A percentile compares a stretch with the other conserved stretches of the same genome.
phyloP scores from a whole-genome alignment of 2,113 vertebrate genomes.

The Aegithalos caudatus region DNA sequence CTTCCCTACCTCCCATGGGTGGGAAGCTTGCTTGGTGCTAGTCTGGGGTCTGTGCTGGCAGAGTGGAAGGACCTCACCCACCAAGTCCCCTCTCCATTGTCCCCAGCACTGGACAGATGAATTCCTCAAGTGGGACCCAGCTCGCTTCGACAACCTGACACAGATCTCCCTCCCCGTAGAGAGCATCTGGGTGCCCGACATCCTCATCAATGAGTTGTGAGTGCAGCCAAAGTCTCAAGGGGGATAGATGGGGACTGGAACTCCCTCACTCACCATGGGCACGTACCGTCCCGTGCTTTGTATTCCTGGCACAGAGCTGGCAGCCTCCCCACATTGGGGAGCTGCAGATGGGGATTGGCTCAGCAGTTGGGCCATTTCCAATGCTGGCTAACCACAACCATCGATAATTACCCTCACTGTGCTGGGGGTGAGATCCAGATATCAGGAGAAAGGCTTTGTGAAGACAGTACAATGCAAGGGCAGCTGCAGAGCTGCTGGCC shows the following conservation, averaged over 20 bases:
- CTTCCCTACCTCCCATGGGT: rapidly evolving
- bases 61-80: no score
- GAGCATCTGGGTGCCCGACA: constrained; percentile 94
- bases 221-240: neutral
- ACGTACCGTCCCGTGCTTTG: neutral
- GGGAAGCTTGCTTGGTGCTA: neutral
- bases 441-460: constrained; percentile 53
- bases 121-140: constrained; percentile 91
- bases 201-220: constrained; percentile 98
- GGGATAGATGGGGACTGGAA: neutral
- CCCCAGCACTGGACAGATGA: constrained; percentile 90
- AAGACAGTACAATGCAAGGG: constrained; percentile 53
- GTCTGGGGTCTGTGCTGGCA: neutral
- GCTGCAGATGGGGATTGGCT: constrained; percentile 64
- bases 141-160: constrained; percentile 86
- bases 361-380: constrained; percentile 49
- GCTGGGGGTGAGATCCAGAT: constrained; percentile 44
- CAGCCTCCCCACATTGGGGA: neutral
- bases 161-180: constrained; percentile 86
- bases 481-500: constrained; percentile 46
- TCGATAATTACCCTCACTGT: constrained; percentile 24
- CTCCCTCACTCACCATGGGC: rapidly evolving
- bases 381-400: neutral
- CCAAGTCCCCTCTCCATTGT: neutral
- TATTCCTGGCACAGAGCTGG: constrained; percentile 19